phyloP scores from a whole-genome alignment of 2,113 vertebrate genomes.

The Eonycteris spelaea region DNA sequence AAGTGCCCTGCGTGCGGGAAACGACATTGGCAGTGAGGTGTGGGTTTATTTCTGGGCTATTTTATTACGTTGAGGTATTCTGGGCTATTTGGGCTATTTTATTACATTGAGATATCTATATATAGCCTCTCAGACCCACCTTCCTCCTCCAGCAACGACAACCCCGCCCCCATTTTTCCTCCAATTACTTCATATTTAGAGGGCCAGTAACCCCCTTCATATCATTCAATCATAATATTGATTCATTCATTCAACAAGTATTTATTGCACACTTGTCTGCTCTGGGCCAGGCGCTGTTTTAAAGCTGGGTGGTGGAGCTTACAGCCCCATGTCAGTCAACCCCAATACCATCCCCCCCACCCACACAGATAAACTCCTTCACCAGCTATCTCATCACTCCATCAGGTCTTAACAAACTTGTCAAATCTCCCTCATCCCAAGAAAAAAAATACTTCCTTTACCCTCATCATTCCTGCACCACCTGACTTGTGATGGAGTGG shows the following conservation, averaged over 20 bases:
- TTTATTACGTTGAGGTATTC: too few relatives aligned
- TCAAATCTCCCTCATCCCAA: neutral
- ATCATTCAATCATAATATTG: neutral
- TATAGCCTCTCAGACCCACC: neutral
- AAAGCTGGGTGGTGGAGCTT: neutral
- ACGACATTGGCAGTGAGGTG: neutral
- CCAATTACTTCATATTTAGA: neutral
- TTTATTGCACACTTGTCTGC: neutral
- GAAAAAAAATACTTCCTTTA: neutral
- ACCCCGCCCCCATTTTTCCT: neutral
- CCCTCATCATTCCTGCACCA: neutral
- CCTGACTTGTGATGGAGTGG: neutral
- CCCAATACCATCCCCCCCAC: too few relatives aligned
- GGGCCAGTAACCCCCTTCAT: neutral
- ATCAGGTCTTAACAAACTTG: neutral
- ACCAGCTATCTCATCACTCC: neutral
- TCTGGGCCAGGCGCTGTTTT: neutral
- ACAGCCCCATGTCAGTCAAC: neutral
- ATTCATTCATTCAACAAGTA: constrained; percentile 45
- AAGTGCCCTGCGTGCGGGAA: constrained; percentile 78
- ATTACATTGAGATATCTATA: too few relatives aligned
- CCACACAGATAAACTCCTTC: neutral
- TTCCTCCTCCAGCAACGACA: neutral
- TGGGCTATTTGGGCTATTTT: too few relatives aligned
- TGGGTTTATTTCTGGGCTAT: too few relatives aligned